Conservation (phyloP, 1,140 invertebrate genomes). For the Drosophila seguyi region DNA sequence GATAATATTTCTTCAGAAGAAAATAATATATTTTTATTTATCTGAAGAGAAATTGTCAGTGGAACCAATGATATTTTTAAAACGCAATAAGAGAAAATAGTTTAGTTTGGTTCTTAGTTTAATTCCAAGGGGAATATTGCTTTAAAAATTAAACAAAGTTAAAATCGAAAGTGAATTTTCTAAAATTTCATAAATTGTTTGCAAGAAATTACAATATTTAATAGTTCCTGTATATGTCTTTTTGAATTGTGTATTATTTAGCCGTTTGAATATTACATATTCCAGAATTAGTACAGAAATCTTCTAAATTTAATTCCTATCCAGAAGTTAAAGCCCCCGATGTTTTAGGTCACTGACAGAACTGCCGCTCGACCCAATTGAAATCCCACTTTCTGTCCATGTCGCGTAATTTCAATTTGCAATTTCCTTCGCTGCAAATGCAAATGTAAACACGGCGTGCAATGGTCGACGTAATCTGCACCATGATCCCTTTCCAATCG, state of each 20-base stretch:
- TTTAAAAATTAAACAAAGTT: no score
- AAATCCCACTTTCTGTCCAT: constrained; percentile 1
- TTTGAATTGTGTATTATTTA: no score
- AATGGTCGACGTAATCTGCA: constrained; percentile 57
- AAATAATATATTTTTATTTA: background rate
- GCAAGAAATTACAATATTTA: no score
- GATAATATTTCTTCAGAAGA: background rate
- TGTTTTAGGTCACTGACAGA: constrained; percentile 2
- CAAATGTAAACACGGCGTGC: constrained; percentile 63
- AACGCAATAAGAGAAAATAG: no score
- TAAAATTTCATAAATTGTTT: no score
- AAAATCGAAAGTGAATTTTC: no score
- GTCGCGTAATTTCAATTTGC: constrained; percentile 48
- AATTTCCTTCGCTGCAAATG: constrained; percentile 61
- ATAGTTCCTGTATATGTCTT: no score
- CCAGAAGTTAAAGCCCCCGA: background rate
- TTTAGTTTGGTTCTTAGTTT: no score
- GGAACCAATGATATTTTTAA: background rate
- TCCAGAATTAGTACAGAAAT: background rate
- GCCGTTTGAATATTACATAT: no score
- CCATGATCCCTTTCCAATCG: constrained; percentile 50
- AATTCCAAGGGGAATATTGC: no score
- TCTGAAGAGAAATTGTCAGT: background rate
- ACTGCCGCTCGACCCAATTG: background rate
- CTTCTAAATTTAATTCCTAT: background rate